Conservation (phyloP, 1,140 invertebrate genomes). For the Meloidogyne chitwoodi region DNA sequence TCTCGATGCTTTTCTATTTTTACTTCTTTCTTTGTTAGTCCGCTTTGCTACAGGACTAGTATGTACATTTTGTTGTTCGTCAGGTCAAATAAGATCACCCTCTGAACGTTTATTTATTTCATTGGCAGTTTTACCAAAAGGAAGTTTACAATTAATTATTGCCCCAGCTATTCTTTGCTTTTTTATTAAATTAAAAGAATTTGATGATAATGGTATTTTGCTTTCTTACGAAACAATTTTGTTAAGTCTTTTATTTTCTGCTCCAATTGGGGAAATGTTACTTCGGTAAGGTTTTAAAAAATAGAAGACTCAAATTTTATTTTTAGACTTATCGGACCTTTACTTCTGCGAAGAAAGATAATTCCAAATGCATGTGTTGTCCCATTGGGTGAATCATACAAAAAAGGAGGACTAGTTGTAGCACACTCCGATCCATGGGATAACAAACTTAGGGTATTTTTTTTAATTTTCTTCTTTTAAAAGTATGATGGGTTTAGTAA, state of each 20-base stretch:
- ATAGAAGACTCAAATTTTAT: too few relatives aligned
- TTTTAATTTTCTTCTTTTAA: not conserved
- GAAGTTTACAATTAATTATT: conserved; percentile 42
- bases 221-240: conserved; percentile 29
- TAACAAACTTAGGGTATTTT: conserved; percentile 33
- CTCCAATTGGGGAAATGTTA: conserved; percentile 45
- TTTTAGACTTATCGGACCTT: conserved; percentile 1
- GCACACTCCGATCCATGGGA: conserved; percentile 14
- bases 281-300: conserved; percentile 24
- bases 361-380: not conserved
- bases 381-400: conserved; percentile 4
- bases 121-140: conserved; percentile 44
- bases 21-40: conserved; percentile 35
- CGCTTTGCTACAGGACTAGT: conserved; percentile 25
- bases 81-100: conserved; percentile 17
- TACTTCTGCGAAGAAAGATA: not conserved
- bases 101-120: conserved; percentile 46
- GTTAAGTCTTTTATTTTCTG: conserved; percentile 40
- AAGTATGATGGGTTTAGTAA: too few relatives aligned
- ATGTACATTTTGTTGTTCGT: conserved; percentile 1
- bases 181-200: not conserved
- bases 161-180: conserved; percentile 1
- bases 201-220: conserved; percentile 19
- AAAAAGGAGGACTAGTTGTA: not conserved
- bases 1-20: conserved; percentile 33